A percentile compares a stretch with the other conserved stretches of the same genome.
These are phyloP conservation scores for Uria lomvia DNA, from an alignment of 2,113 vertebrate genomes.

Conservation along the genomic window DNA sequence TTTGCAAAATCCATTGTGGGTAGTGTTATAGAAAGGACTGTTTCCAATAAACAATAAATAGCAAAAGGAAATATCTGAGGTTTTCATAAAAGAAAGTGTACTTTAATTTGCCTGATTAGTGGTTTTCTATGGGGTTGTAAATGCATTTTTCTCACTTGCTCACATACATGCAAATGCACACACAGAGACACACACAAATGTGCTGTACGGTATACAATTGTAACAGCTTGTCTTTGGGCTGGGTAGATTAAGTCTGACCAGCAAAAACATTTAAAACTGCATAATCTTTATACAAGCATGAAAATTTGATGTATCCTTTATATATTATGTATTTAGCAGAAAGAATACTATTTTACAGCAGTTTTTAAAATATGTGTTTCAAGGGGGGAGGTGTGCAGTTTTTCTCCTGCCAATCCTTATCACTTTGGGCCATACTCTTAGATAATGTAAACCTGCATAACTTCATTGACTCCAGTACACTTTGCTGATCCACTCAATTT, in stretches of 20 bases:
- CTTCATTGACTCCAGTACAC: background rate
- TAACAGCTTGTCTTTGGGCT: conserved; percentile 16
- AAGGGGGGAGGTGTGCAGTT: background rate
- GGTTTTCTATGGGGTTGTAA: conserved; percentile 7
- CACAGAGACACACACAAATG: background rate
- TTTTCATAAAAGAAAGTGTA: conserved; percentile 27
- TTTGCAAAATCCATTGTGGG: conserved; percentile 67
- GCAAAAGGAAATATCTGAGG: conserved; percentile 58
- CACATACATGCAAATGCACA: background rate
- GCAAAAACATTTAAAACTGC: background rate
- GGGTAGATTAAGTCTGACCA: background rate
- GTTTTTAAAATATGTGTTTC: background rate
- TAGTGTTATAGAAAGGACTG: conserved; percentile 40
- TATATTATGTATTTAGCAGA: background rate
- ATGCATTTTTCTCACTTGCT: conserved; percentile 17
- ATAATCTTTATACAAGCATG: background rate
- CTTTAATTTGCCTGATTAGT: conserved; percentile 55
- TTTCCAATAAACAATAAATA: conserved; percentile 49
- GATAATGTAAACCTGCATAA: background rate
- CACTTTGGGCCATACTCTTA: background rate
- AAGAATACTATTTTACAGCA: background rate
- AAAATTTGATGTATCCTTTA: background rate
- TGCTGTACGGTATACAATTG: background rate
- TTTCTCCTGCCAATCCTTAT: background rate
- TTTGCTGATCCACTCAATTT: conserved; percentile 4